A percentile compares a stretch with the other conserved stretches of the same genome.
phyloP scores from a whole-genome alignment of 2,888 invertebrate species.

The Thereva unica region DNA sequence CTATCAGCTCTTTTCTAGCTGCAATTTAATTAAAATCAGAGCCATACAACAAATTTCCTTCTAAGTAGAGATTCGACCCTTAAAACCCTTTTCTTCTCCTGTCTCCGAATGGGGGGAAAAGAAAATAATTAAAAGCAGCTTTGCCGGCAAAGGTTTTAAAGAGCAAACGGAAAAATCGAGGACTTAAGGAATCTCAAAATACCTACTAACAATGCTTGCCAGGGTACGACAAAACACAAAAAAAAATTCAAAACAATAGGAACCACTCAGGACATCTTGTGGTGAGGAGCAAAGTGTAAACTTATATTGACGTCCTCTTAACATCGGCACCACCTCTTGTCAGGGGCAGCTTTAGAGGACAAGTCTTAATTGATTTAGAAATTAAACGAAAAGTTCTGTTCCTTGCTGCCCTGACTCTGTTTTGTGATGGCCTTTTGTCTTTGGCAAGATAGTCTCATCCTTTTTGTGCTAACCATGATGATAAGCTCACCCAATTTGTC shows the following conservation, averaged over 20 bases:
- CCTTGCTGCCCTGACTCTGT: slow-evolving; percentile 15
- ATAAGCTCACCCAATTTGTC: slow-evolving; percentile 34
- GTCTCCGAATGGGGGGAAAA: slow-evolving; percentile 21
- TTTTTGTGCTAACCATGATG: slow-evolving; percentile 23
- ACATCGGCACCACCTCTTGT: slow-evolving; percentile 30
- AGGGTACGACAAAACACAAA: slow-evolving; percentile 1
- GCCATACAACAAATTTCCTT: slow-evolving; percentile 38
- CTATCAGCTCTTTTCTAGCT: slow-evolving; percentile 15
- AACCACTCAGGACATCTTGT: slow-evolving; percentile 19
- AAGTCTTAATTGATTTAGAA: slow-evolving; percentile 36
- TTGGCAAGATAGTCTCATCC: slow-evolving; percentile 32
- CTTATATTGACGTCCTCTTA: slow-evolving; percentile 31
- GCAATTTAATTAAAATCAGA: slow-evolving; percentile 41
- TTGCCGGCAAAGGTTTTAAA: not conserved
- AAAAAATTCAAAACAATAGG: slow-evolving; percentile 16
- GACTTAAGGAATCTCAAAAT: slow-evolving; percentile 21
- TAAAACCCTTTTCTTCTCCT: not conserved
- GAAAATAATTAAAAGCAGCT: slow-evolving; percentile 26
- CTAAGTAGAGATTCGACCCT: slow-evolving; percentile 32
- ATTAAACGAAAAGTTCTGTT: slow-evolving; percentile 34
- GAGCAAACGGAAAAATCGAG: not conserved
- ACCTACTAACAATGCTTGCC: not conserved
- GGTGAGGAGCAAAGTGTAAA: slow-evolving; percentile 29
- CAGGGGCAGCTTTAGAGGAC: slow-evolving; percentile 26
- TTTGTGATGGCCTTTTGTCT: slow-evolving; percentile 19